phyloP scores from a whole-genome alignment of 1,140 invertebrate species.

The Diabrotica virgifera region DNA sequence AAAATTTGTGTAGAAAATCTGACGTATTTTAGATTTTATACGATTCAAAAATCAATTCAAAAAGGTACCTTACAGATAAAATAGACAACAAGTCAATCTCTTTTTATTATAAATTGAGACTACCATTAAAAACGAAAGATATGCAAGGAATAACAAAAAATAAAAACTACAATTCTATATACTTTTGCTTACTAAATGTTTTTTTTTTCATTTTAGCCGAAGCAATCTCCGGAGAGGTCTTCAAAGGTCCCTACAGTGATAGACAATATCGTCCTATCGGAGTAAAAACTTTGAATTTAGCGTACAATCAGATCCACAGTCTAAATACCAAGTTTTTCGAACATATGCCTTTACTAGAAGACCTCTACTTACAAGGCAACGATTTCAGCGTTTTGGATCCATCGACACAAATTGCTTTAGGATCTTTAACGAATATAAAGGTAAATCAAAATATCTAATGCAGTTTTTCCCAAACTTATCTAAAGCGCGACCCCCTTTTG shows the following conservation, averaged over 20 bases:
- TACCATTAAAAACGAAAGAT: too few relatives aligned
- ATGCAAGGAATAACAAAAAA: too few relatives aligned
- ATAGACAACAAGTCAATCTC: too few relatives aligned
- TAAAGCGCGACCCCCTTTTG: too few relatives aligned
- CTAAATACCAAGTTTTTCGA: constrained; percentile 68
- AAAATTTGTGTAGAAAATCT: too few relatives aligned
- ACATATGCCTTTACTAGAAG: constrained; percentile 62
- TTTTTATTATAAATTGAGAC: too few relatives aligned
- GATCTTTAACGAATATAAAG: constrained; percentile 57
- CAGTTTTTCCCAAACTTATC: too few relatives aligned
- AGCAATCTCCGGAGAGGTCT: constrained; percentile 52
- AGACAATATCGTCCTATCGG: constrained; percentile 61
- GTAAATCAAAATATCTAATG: constrained; percentile 39
- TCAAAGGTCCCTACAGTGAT: constrained; percentile 57
- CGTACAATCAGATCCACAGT: constrained; percentile 64
- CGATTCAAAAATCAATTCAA: too few relatives aligned
- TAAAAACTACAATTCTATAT: too few relatives aligned
- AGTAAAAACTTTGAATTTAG: constrained; percentile 63
- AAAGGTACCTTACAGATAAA: too few relatives aligned
- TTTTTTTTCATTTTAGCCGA: constrained; percentile 25
- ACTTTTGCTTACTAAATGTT: too few relatives aligned
- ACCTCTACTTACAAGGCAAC: constrained; percentile 67
- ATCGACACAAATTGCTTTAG: constrained; percentile 59
- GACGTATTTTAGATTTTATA: too few relatives aligned
- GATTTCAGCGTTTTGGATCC: constrained; percentile 61